phyloP scores from a whole-genome alignment of 2,797 vertebrate genomes.

The Melopsittacus undulatus region DNA sequence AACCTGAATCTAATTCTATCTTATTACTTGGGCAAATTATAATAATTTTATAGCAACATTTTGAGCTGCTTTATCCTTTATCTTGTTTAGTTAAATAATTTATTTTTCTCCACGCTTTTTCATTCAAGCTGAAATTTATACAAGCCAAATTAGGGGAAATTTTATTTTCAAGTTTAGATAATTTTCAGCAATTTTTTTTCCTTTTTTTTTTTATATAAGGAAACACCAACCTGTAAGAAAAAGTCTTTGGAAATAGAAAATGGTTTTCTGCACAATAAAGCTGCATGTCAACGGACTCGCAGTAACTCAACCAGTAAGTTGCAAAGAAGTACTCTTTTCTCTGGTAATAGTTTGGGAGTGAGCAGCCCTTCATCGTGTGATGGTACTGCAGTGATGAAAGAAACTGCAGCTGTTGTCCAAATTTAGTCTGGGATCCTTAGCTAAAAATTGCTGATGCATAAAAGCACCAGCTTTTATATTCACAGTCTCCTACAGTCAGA shows the following conservation, averaged over 20 bases:
- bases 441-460: neutral
- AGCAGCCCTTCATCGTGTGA: fast-evolving
- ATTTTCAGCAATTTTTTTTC: neutral
- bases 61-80: neutral
- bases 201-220: slow-evolving; percentile 46
- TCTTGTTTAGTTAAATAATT: neutral
- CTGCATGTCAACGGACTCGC: slow-evolving; percentile 77
- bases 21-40: neutral
- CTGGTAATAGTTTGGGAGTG: neutral
- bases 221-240: slow-evolving; percentile 47
- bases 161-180: neutral
- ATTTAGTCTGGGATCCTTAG: neutral
- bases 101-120: neutral
- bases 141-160: neutral
- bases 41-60: neutral
- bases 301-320: slow-evolving; percentile 88
- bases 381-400: neutral
- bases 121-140: neutral
- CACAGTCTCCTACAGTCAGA: neutral
- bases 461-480: neutral
- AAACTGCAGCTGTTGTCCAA: neutral
- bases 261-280: slow-evolving; percentile 71
- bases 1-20: neutral
- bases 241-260: slow-evolving; percentile 62
- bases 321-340: neutral